Base-by-base conservation (phyloP, 2,113 vertebrate species). In the Hippocampus barbouri region DNA sequence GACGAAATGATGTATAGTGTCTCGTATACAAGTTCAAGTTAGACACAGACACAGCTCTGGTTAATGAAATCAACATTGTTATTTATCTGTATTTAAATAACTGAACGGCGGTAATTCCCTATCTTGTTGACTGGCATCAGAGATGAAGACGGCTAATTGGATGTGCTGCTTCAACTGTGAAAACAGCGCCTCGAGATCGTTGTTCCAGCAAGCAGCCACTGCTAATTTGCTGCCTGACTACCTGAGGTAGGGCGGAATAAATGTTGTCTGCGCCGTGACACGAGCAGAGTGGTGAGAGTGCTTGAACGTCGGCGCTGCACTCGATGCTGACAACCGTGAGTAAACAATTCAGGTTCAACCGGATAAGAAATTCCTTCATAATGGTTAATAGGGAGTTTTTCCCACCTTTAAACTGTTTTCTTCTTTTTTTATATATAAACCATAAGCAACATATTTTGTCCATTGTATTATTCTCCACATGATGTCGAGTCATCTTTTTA, bases 171-270 rank as follows among this genome's bases (percentile, higher is more conserved):
- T 61, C 43, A 73, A 77, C 77, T 66, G 65, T 70, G 56, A 73
- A 20, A 56, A 68, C 25, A 12, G 25, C 64, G 68, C 69, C 53
- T 67, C 66, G 87, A 85, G 76, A 75, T 68, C 49, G 62, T 70
- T 49, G 72, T 68, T 86, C 67, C 68, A 47, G 67, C 71, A 27
- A 43, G 62, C 38, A 5, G 61, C 70, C 71, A 51, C 75, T 66
- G 75, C 75, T 81, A 81, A 85, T 89, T 89, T 87, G 75, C 74
- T 74, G 78, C 74, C 71, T 76, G 81, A 72, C 68, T 79, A 56
- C 61, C 75, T 25, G 41, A 38, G 73, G 72, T 54, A 10, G 23
- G 51, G 59, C 9, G 47, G 21, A 77, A 81, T 53, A 75, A 77
- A 66, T 74, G 80, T 76, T 67, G 67, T 66, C 74, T 69, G 67